Percentiles rank a stretch among this genome's conserved stretches.
These are phyloP conservation scores for Scomber colias DNA, from an alignment of 2,113 vertebrate genomes.

Conservation along the genomic window DNA sequence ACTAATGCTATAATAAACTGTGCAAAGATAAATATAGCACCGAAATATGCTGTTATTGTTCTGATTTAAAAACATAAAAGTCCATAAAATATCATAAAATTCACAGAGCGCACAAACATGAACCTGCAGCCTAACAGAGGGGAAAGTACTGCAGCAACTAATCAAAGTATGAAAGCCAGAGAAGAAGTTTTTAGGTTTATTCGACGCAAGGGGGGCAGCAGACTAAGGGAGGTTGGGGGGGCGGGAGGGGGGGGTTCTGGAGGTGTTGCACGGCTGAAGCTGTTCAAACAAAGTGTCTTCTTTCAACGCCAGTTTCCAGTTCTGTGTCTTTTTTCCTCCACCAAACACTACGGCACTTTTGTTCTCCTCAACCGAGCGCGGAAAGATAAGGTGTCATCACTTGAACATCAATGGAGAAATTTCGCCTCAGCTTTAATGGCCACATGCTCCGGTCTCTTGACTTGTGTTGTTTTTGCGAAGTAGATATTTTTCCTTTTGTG, in stretches of 20 bases:
- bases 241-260: not conserved
- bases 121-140: not conserved
- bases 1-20: not conserved
- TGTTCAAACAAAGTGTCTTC: conserved; percentile 81
- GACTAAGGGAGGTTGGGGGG: not conserved
- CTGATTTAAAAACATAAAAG: no score
- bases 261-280: conserved; percentile 52
- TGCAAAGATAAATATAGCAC: not conserved
- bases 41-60: not conserved
- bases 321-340: conserved; percentile 45
- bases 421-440: conserved; percentile 37
- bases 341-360: conserved; percentile 62
- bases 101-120: not conserved
- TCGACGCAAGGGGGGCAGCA: conserved; percentile 7
- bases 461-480: conserved; percentile 58
- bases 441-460: conserved; percentile 31
- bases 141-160: not conserved
- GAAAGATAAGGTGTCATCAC: conserved; percentile 74
- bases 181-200: conserved; percentile 2
- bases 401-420: conserved; percentile 54
- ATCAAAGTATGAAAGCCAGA: conserved; percentile 10
- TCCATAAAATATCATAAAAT: not conserved
- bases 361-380: conserved; percentile 53
- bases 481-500: not conserved
- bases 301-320: conserved; percentile 74